Conservation (phyloP, 2,797 vertebrate genomes). For the Anabas testudineus region DNA sequence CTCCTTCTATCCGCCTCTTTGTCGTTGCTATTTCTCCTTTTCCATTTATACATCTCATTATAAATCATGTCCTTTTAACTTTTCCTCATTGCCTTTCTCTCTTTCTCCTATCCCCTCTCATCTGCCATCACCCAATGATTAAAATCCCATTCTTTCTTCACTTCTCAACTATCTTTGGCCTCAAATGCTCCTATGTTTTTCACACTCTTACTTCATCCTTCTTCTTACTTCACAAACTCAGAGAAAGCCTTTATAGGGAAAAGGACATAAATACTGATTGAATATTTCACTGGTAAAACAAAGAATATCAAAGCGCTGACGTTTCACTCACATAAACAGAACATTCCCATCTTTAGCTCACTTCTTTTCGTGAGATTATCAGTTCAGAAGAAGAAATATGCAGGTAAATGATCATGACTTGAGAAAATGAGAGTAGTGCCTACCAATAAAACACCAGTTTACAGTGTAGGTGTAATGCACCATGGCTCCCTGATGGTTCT, state of each 20-base stretch:
- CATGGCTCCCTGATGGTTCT: slow-evolving; percentile 40
- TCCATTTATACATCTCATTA: slow-evolving; percentile 44
- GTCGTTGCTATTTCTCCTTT: slow-evolving; percentile 22
- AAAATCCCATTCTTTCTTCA: slow-evolving; percentile 20
- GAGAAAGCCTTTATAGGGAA: background rate
- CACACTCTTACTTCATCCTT: background rate
- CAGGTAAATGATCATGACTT: slow-evolving; percentile 44
- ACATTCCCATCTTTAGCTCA: slow-evolving; percentile 28
- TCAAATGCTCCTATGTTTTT: slow-evolving; percentile 10
- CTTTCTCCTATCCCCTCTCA: slow-evolving; percentile 30
- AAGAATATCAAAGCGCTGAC: slow-evolving; percentile 20
- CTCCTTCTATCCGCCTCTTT: slow-evolving; percentile 13
- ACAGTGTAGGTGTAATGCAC: slow-evolving; percentile 60
- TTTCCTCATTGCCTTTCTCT: slow-evolving; percentile 6
- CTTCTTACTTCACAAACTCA: background rate
- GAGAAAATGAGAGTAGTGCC: slow-evolving; percentile 54
- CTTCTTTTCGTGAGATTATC: slow-evolving; percentile 26
- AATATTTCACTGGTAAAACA: slow-evolving; percentile 9
- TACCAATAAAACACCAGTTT: slow-evolving; percentile 61
- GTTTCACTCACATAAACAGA: slow-evolving; percentile 32
- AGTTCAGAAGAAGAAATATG: slow-evolving; percentile 9
- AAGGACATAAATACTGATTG: background rate
- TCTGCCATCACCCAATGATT: slow-evolving; percentile 37
- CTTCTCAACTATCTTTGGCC: slow-evolving; percentile 13
- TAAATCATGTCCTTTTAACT: slow-evolving; percentile 35